Conservation (phyloP, 2,113 vertebrate genomes). For the Verasper variegatus region DNA sequence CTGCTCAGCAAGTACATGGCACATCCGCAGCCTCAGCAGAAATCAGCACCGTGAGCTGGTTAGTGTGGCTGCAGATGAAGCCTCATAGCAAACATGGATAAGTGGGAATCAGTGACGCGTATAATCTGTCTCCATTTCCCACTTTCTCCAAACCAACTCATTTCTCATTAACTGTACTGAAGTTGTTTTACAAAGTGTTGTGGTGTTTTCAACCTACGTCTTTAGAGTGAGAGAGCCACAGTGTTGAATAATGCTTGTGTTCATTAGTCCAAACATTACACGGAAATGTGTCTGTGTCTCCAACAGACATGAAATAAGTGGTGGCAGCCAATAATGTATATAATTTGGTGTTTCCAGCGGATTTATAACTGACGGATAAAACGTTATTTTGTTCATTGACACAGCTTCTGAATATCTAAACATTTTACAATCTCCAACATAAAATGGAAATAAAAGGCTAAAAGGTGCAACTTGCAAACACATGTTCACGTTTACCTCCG, state of each 20-base stretch:
- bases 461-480: too few relatives aligned
- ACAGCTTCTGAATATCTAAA: neutral
- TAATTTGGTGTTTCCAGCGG: neutral
- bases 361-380: neutral
- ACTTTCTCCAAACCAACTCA: neutral
- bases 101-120: slow-evolving; percentile 40
- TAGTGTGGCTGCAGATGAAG: slow-evolving; percentile 15
- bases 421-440: neutral
- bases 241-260: neutral
- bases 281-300: neutral
- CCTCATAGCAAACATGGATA: slow-evolving; percentile 40
- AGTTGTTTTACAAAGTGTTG: neutral
- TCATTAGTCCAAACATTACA: neutral
- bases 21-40: slow-evolving; percentile 47
- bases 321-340: neutral
- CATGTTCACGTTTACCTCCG: too few relatives aligned
- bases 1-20: slow-evolving; percentile 48
- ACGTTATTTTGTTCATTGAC: too few relatives aligned
- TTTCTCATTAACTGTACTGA: neutral
- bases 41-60: slow-evolving; percentile 32
- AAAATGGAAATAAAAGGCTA: too few relatives aligned
- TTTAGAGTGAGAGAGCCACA: neutral
- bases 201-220: neutral
- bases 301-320: neutral
- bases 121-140: slow-evolving; percentile 25